A percentile compares a stretch with the other conserved stretches of the same genome.
phyloP scores from a whole-genome alignment of 1,140 invertebrate species.

The Prorops nasuta region DNA sequence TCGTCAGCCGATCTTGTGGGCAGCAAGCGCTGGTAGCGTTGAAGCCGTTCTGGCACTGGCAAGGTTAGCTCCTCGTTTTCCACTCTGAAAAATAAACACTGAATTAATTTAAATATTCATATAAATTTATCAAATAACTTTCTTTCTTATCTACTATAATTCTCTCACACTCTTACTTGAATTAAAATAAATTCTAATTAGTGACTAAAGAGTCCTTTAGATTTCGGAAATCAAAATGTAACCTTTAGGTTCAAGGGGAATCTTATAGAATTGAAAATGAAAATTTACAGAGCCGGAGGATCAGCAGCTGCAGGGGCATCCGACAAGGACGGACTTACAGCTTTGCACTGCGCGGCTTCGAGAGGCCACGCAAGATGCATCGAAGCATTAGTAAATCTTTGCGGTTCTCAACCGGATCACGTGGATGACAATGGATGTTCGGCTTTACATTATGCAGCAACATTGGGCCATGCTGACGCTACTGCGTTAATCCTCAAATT shows the following conservation, averaged over 20 bases:
- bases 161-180: no score
- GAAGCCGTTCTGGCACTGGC: conserved; percentile 85
- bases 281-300: conserved; percentile 44
- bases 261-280: no score
- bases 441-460: conserved; percentile 93
- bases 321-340: conserved; percentile 76
- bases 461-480: conserved; percentile 91
- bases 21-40: conserved; percentile 91
- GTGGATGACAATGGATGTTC: conserved; percentile 91
- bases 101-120: no score
- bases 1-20: conserved; percentile 92
- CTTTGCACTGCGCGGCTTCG: conserved; percentile 93
- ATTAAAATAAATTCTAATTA: no score
- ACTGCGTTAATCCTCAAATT: conserved; percentile 84
- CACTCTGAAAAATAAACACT: no score
- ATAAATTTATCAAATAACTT: no score
- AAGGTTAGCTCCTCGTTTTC: conserved; percentile 60
- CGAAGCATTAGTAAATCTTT: conserved; percentile 85
- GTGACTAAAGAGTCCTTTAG: no score
- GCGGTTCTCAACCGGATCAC: conserved; percentile 79
- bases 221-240: no score
- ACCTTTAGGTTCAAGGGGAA: no score
- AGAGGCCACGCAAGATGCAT: conserved; percentile 91
- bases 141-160: no score
- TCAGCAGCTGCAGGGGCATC: conserved; percentile 48